Percentiles rank a stretch among this genome's conserved stretches.
phyloP scores from a whole-genome alignment of 1,140 invertebrate genomes.

The Drosophila ficusphila region DNA sequence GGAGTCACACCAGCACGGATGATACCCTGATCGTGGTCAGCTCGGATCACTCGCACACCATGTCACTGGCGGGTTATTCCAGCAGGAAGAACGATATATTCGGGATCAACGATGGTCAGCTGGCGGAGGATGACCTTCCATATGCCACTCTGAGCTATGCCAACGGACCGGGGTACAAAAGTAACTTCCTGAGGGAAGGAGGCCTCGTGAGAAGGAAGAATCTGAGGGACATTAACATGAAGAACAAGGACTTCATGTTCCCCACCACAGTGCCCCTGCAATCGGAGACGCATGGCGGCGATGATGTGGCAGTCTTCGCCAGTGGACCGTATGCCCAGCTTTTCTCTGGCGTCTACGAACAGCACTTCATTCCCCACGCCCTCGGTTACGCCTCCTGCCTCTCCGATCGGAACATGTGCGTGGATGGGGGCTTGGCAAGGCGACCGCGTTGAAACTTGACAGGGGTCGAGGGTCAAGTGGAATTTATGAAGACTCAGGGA shows the following conservation, averaged over 20 bases:
- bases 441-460: conserved; percentile 22
- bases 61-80: conserved; percentile 89
- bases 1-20: conserved; percentile 85
- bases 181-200: conserved; percentile 51
- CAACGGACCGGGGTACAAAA: conserved; percentile 87
- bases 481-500: conserved; percentile 8
- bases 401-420: conserved; percentile 80
- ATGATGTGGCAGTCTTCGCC: conserved; percentile 87
- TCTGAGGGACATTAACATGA: conserved; percentile 72
- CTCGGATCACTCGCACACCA: conserved; percentile 89
- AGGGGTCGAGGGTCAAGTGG: neutral
- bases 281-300: conserved; percentile 85
- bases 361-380: conserved; percentile 89
- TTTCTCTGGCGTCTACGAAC: conserved; percentile 88
- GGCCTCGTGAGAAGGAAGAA: conserved; percentile 55
- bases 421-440: conserved; percentile 43
- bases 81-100: conserved; percentile 89
- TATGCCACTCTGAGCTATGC: conserved; percentile 88
- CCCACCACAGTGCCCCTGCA: conserved; percentile 84
- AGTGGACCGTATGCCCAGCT: conserved; percentile 88
- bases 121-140: conserved; percentile 84
- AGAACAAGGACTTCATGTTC: conserved; percentile 84
- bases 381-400: conserved; percentile 89
- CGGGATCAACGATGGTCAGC: conserved; percentile 81
- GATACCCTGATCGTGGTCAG: conserved; percentile 90